phyloP scores from a whole-genome alignment of 2,113 vertebrate species.

The Corythaeola cristata region DNA sequence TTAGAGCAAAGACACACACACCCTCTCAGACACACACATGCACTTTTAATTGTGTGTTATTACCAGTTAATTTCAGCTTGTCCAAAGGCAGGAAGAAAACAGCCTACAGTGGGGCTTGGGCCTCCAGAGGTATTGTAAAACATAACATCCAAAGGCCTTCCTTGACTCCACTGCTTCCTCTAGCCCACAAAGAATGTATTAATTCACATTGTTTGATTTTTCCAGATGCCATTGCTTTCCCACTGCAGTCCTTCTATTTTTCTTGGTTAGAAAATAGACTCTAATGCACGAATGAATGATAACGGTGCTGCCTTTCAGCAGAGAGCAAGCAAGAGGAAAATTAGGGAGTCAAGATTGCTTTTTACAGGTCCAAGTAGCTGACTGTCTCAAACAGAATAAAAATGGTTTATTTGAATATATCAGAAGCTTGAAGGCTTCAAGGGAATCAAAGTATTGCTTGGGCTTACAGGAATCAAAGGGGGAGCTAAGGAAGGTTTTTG shows the following conservation, averaged over 20 bases:
- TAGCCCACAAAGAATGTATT: slow-evolving; percentile 49
- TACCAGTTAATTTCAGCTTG: slow-evolving; percentile 69
- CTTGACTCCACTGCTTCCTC: slow-evolving; percentile 33
- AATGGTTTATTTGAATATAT: background rate
- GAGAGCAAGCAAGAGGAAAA: background rate
- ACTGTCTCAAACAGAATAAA: background rate
- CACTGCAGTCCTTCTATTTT: background rate
- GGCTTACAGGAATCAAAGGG: background rate
- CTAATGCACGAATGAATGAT: background rate
- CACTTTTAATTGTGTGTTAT: slow-evolving; percentile 70
- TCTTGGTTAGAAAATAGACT: background rate
- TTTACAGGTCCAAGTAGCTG: background rate
- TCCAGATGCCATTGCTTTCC: slow-evolving; percentile 20
- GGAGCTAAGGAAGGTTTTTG: background rate
- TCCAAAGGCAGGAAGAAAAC: slow-evolving; percentile 60
- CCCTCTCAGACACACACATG: slow-evolving; percentile 19
- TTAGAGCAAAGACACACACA: slow-evolving; percentile 1
- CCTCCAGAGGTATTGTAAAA: slow-evolving; percentile 65
- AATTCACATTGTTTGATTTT: slow-evolving; percentile 49
- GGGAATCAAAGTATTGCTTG: background rate
- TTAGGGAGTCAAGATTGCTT: background rate
- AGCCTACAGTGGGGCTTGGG: slow-evolving; percentile 36
- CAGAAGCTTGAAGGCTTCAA: background rate
- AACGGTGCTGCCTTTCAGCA: background rate
- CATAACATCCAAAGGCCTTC: slow-evolving; percentile 42